These are phyloP conservation scores for Drosophila recens DNA, from an alignment of 2,888 invertebrate species.

Conservation along the genomic window DNA sequence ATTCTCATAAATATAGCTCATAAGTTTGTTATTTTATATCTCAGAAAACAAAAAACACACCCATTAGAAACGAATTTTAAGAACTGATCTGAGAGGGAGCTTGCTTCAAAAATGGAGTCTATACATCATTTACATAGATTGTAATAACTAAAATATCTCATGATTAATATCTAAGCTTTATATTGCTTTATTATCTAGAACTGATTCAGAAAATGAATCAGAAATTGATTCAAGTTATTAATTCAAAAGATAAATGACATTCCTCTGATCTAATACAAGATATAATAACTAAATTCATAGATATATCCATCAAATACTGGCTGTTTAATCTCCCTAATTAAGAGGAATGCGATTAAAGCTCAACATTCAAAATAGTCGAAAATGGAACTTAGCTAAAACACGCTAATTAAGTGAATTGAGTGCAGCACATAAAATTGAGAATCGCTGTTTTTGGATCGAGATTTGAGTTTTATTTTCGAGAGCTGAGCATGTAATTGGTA, in stretches of 20 bases:
- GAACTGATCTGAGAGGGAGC: too few species aligned
- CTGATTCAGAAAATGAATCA: too few species aligned
- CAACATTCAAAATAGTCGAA: not conserved
- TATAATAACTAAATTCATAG: too few species aligned
- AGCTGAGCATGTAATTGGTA: slow-evolving; percentile 20
- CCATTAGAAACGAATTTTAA: not conserved
- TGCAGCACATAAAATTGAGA: slow-evolving; percentile 21
- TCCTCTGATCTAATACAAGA: not conserved
- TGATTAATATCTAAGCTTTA: too few species aligned
- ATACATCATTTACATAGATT: not conserved
- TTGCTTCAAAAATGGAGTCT: not conserved
- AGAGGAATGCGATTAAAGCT: slow-evolving; percentile 5
- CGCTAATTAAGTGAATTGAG: slow-evolving; percentile 26
- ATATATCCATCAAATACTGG: not conserved
- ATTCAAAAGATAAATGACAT: not conserved
- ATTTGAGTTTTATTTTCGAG: slow-evolving; percentile 4
- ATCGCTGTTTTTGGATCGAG: slow-evolving; percentile 10
- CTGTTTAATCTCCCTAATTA: slow-evolving; percentile 1
- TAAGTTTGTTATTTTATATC: not conserved
- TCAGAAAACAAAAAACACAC: not conserved
- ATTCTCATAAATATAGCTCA: not conserved
- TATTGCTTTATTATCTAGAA: too few species aligned
- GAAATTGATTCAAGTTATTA: not conserved
- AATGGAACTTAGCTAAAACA: slow-evolving; percentile 1
- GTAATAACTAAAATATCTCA: too few species aligned